A percentile compares a stretch with the other conserved stretches of the same genome.
Evolutionary conservation across 2,888 invertebrate genomes (phyloP).

Genomic region (Aphodius granarius): DNA sequence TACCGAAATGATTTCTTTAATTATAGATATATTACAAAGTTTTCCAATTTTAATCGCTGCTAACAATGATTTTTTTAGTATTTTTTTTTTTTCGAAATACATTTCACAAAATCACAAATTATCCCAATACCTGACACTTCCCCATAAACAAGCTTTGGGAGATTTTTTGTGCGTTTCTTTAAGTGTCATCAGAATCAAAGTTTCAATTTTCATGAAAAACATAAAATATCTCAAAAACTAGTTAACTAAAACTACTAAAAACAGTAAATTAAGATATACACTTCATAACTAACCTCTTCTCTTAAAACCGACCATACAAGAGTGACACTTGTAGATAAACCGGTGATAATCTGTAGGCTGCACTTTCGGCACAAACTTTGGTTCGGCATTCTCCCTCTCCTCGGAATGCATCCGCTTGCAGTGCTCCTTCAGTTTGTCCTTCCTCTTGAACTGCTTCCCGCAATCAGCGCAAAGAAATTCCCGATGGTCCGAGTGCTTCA

Average conservation of each 20-base stretch:
- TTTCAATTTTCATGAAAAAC: neutral
- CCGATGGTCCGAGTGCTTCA: conserved; percentile 66
- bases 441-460: conserved; percentile 76
- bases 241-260: neutral
- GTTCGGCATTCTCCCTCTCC: conserved; percentile 52
- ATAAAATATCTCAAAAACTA: neutral
- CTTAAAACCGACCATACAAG: conserved; percentile 76
- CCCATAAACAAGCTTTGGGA: too few relatives aligned
- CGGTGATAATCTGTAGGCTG: conserved; percentile 68
- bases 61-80: neutral
- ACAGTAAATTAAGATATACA: neutral
- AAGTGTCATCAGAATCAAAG: too few relatives aligned
- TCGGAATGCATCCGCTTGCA: conserved; percentile 66
- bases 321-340: conserved; percentile 76
- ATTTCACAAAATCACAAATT: too few relatives aligned
- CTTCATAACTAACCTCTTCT: conserved; percentile 62
- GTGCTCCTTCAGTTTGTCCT: conserved; percentile 74
- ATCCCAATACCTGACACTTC: too few relatives aligned
- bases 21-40: too few relatives aligned
- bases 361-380: conserved; percentile 58
- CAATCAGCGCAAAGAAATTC: conserved; percentile 77
- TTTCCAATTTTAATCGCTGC: too few relatives aligned
- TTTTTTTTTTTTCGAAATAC: too few relatives aligned
- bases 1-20: too few relatives aligned
- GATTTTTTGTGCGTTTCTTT: too few relatives aligned